These are phyloP conservation scores for Heliangelus exortis DNA, from an alignment of 2,797 vertebrate species.

Conservation along the genomic window DNA sequence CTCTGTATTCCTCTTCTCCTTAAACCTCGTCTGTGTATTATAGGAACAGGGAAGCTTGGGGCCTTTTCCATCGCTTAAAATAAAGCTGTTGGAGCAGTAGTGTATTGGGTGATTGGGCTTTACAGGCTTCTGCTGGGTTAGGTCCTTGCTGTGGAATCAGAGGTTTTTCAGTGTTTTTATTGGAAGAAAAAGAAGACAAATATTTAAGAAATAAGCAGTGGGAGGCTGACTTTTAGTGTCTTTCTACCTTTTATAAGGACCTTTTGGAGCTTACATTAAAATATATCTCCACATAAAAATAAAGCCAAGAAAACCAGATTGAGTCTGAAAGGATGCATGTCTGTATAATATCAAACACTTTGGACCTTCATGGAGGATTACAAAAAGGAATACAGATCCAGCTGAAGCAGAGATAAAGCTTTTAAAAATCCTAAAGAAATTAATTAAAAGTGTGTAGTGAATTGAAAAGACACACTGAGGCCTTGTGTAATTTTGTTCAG, in stretches of 20 bases:
- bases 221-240: background rate
- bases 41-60: accelerated
- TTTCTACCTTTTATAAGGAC: background rate
- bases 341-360: background rate
- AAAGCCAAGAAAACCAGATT: background rate
- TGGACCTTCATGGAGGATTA: background rate
- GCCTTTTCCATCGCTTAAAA: background rate
- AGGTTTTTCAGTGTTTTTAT: background rate
- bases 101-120: accelerated
- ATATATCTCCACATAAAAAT: background rate
- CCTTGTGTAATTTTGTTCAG: accelerated
- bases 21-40: accelerated
- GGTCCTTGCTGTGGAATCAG: accelerated
- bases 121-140: accelerated
- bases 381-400: background rate
- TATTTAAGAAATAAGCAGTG: background rate
- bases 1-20: accelerated
- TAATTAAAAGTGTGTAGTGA: background rate
- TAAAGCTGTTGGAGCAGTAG: background rate
- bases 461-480: background rate
- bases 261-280: background rate
- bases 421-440: background rate
- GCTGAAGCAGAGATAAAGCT: background rate
- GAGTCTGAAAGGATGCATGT: background rate
- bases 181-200: background rate